Percentiles rank a stretch among this genome's conserved stretches.
Evolutionary conservation across 2,888 invertebrate genomes (phyloP).

Genomic region (Fragum whitleyi): DNA sequence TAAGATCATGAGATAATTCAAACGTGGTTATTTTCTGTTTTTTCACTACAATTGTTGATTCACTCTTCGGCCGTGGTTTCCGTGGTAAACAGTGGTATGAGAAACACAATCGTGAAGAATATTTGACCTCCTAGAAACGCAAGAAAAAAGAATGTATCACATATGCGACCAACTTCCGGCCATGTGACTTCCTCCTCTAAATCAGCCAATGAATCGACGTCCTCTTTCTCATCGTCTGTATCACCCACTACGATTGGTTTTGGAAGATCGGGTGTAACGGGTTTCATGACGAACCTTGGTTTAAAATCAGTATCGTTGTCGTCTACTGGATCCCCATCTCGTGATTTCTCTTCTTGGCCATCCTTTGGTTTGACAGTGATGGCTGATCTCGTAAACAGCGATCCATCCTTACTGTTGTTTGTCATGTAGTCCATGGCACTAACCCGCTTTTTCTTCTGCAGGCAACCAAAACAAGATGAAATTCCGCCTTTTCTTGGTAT

Average conservation of each 20-base stretch:
- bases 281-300: constrained; percentile 9
- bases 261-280: not conserved
- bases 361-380: not conserved
- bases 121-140: constrained; percentile 50
- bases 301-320: not conserved
- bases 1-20: too few species aligned
- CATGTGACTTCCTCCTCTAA: constrained; percentile 59
- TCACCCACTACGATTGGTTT: constrained; percentile 17
- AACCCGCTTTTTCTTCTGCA: not conserved
- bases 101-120: constrained; percentile 57
- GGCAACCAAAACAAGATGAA: constrained; percentile 20
- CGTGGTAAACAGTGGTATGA: constrained; percentile 55
- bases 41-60: not conserved
- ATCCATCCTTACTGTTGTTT: not conserved
- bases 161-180: constrained; percentile 58
- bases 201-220: constrained; percentile 55
- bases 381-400: not conserved
- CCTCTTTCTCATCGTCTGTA: constrained; percentile 6
- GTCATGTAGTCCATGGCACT: not conserved
- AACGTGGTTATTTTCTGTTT: too few species aligned
- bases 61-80: constrained; percentile 19
- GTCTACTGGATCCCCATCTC: not conserved
- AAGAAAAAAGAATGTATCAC: constrained; percentile 59
- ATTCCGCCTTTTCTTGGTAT: not conserved
- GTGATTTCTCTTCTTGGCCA: not conserved